Conservation (phyloP, 2,888 invertebrate genomes). For the Lucinisca nassula region DNA sequence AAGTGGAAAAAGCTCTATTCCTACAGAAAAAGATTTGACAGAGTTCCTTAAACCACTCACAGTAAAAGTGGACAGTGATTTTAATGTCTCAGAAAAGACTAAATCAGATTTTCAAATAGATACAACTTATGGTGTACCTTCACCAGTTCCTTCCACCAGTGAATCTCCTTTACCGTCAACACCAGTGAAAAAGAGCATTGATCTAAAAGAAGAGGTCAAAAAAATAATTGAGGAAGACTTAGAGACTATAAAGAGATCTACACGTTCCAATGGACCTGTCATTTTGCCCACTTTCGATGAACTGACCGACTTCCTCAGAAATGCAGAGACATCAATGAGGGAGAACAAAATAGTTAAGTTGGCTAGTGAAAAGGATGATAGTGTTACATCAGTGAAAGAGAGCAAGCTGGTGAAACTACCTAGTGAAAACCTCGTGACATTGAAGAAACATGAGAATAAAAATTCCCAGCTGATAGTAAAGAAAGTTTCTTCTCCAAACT, state of each 20-base stretch:
- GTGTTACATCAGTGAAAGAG: background rate
- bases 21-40: background rate
- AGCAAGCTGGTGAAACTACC: background rate
- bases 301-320: background rate
- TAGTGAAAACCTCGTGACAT: background rate
- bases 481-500: background rate
- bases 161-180: constrained; percentile 30
- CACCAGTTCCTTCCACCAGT: constrained; percentile 41
- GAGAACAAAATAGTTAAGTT: background rate
- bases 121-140: constrained; percentile 48
- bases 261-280: background rate
- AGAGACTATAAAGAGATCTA: background rate
- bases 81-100: background rate
- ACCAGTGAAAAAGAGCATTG: background rate
- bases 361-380: background rate
- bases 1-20: background rate
- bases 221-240: background rate
- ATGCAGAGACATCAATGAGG: background rate
- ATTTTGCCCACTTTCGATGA: background rate
- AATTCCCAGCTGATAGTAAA: no score
- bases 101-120: background rate
- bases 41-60: constrained; percentile 36
- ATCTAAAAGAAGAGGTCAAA: background rate
- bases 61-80: constrained; percentile 38
- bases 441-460: background rate